Evolutionary conservation across 2,797 vertebrate genomes (phyloP).

Genomic region (Anguilla megastoma): DNA sequence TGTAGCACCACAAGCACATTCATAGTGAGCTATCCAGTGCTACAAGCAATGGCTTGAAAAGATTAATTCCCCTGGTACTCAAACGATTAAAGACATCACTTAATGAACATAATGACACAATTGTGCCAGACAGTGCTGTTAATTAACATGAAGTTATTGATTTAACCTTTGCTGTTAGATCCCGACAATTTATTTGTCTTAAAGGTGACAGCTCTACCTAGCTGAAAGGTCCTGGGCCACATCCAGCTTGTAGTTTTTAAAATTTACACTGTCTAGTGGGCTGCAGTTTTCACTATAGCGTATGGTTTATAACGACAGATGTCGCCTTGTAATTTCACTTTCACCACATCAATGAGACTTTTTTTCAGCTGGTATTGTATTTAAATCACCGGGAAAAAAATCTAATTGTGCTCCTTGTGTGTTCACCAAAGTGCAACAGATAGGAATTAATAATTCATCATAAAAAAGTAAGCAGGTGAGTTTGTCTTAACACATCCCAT

Average conservation of each 20-base stretch:
- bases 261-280: not conserved
- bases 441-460: not conserved
- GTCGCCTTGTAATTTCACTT: not conserved
- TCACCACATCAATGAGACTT: not conserved
- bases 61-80: conserved; percentile 2
- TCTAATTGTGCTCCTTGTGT: not conserved
- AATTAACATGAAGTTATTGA: conserved; percentile 27
- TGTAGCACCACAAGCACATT: not conserved
- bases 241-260: not conserved
- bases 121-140: conserved; percentile 15
- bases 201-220: conserved; percentile 14
- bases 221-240: not conserved
- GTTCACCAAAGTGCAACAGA: not conserved
- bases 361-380: not conserved
- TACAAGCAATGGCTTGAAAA: conserved; percentile 14
- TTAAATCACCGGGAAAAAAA: not conserved
- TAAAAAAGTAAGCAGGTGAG: not conserved
- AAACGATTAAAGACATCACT: conserved; percentile 19
- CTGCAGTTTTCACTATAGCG: not conserved
- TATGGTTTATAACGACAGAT: not conserved
- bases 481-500: not conserved
- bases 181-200: conserved; percentile 19
- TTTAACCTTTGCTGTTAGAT: conserved; percentile 30
- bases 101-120: conserved; percentile 2
- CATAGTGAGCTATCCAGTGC: not conserved